Evolutionary conservation across 2,113 vertebrate genomes (phyloP).

Genomic region (Eulemur rufifrons): DNA sequence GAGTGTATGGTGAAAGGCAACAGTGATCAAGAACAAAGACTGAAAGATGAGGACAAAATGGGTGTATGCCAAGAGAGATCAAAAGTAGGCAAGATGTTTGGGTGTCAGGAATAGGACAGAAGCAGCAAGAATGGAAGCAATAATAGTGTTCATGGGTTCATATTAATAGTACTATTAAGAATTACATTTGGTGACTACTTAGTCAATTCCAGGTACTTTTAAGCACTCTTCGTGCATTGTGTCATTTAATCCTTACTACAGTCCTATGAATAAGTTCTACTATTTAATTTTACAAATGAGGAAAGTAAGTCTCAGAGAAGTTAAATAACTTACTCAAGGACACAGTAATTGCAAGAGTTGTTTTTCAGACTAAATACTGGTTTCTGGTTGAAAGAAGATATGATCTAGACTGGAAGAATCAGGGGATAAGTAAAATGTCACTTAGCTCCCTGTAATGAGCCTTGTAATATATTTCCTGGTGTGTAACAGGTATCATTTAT

Average conservation of each 20-base stretch:
- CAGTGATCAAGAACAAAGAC: background rate
- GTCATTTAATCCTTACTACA: background rate
- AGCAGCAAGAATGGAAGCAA: background rate
- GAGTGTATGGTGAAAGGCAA: background rate
- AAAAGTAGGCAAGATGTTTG: background rate
- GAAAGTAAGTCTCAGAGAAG: background rate
- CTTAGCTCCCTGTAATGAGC: background rate
- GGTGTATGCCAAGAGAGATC: background rate
- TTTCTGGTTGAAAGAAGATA: background rate
- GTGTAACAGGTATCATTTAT: background rate
- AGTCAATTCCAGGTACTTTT: background rate
- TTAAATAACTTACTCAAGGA: background rate
- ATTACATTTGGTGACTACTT: background rate
- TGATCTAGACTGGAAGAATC: background rate
- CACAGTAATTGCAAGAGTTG: background rate
- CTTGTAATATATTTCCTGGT: background rate
- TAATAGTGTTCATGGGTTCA: background rate
- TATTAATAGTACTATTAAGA: background rate
- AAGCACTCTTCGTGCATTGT: background rate
- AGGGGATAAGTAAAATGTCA: background rate
- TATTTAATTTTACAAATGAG: slow-evolving; percentile 20
- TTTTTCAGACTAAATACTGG: background rate
- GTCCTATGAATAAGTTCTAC: background rate
- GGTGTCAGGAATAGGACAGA: background rate
- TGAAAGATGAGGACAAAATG: background rate